Percentiles rank a stretch among this genome's conserved stretches.
Conservation (phyloP, 2,113 vertebrate species). For the Callionymus lyra region DNA sequence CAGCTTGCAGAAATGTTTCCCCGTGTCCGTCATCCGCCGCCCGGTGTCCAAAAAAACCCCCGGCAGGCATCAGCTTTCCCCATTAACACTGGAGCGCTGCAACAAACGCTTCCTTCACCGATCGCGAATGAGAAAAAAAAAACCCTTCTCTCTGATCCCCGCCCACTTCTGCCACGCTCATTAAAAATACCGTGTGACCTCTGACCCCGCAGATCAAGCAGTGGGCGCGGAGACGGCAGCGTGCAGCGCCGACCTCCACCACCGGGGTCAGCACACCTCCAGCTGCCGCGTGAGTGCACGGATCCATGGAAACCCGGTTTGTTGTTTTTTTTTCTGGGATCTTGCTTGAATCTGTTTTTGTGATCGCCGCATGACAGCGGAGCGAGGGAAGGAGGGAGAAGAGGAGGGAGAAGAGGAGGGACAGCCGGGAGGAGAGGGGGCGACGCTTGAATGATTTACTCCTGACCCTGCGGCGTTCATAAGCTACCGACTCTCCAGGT, state of each 20-base stretch:
- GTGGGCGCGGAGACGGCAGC: conserved; percentile 79
- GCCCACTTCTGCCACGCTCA: conserved; percentile 1
- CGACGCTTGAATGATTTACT: conserved; percentile 85
- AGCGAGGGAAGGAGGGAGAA: conserved; percentile 14
- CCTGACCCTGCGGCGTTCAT: conserved; percentile 73
- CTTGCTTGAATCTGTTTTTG: conserved; percentile 15
- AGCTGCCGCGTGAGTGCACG: conserved; percentile 68
- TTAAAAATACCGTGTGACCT: conserved; percentile 38
- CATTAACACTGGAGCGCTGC: conserved; percentile 54
- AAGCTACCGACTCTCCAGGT: conserved; percentile 41
- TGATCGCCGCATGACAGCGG: conserved; percentile 36
- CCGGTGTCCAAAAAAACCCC: conserved; percentile 47
- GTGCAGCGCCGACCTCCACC: conserved; percentile 81
- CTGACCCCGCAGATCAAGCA: conserved; percentile 71
- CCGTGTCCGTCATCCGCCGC: conserved; percentile 44
- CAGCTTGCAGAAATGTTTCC: conserved; percentile 53
- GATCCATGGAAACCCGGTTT: conserved; percentile 2
- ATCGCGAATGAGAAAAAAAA: conserved; percentile 18
- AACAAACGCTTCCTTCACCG: conserved; percentile 29
- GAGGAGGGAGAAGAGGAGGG: conserved; percentile 33
- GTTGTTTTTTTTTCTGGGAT: conserved; percentile 4
- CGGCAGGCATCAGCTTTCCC: conserved; percentile 46
- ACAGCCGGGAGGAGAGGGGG: conserved; percentile 69
- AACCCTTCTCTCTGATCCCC: conserved; percentile 1
- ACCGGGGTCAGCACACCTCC: conserved; percentile 82